These are phyloP conservation scores for Amblyteles armatorius DNA, from an alignment of 2,888 invertebrate species.

Conservation along the genomic window DNA sequence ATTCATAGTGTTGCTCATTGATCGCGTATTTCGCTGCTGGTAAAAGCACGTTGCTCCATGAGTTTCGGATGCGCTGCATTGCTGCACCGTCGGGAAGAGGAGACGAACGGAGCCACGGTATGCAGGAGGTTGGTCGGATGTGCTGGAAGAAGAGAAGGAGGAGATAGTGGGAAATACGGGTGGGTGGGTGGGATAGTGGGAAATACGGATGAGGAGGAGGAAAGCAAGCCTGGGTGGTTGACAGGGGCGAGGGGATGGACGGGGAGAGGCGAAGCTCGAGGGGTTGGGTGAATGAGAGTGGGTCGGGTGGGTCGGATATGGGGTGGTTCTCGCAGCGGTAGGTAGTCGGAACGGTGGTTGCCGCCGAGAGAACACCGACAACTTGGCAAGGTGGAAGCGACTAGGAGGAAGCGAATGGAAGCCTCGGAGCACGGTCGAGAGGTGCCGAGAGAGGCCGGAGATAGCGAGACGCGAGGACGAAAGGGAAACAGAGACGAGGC, in stretches of 20 bases:
- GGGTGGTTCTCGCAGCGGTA: slow-evolving; percentile 59
- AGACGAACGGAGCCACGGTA: slow-evolving; percentile 20
- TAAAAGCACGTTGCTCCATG: neutral
- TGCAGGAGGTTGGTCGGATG: slow-evolving; percentile 41
- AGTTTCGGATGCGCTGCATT: slow-evolving; percentile 21
- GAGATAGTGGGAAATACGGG: slow-evolving; percentile 38
- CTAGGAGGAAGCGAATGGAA: slow-evolving; percentile 50
- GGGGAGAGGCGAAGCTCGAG: slow-evolving; percentile 52
- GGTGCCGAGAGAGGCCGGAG: slow-evolving; percentile 16
- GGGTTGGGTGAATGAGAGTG: slow-evolving; percentile 60
- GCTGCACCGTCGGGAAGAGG: slow-evolving; percentile 31
- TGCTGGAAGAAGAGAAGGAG: slow-evolving; percentile 38
- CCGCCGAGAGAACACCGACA: slow-evolving; percentile 59
- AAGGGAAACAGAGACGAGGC: slow-evolving; percentile 45
- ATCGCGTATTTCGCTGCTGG: slow-evolving; percentile 11
- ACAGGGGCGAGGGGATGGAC: slow-evolving; percentile 43
- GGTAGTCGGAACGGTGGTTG: slow-evolving; percentile 58
- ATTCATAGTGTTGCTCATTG: slow-evolving; percentile 5
- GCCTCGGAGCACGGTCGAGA: slow-evolving; percentile 44
- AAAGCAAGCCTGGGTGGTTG: slow-evolving; percentile 45
- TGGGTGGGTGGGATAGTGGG: slow-evolving; percentile 31
- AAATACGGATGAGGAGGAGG: slow-evolving; percentile 57
- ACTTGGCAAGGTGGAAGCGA: slow-evolving; percentile 58
- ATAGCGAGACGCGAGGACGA: slow-evolving; percentile 40
- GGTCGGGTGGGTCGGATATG: slow-evolving; percentile 12